Evolutionary conservation across 2,113 vertebrate genomes (phyloP), one percentile per base, ranked within the genome.

Genomic region (Melanotaenia duboulayi): DNA sequence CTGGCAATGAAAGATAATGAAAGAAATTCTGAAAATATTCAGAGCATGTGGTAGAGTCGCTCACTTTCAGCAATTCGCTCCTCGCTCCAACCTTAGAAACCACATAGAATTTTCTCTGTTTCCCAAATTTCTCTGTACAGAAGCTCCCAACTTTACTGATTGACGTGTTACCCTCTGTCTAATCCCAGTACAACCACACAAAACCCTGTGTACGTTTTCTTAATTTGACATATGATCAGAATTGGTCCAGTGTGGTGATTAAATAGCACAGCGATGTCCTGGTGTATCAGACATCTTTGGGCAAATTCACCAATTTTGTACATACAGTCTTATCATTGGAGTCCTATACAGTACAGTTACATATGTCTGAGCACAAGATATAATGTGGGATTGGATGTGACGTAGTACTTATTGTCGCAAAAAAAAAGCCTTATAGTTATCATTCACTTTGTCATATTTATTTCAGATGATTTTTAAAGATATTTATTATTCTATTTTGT

Each of bases 401-500:
- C 85, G 90, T 91, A 82, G 83, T 91, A 87, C 72, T 91, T 88
- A 88, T 78, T 82, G 89, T 90, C 46, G 80, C 86, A 78, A 81
- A 80, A 76, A 83, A 80, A 81, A 85, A 93, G 92, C 93, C 93
- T 94, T 94, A 94, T 92, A 91, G 89, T 92, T 93, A 88, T 90
- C 39, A 89, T 88, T 91, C 86, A 88, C 84, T 88, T 87, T 86
- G 84, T 88, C 84, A 88, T 87, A 87, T 89, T 90, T 88, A 89
- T 91, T 89, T 91, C 73, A 48, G 84, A 87, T 91, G 80, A 71
- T 90, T 91, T 89, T 83, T 63, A 51, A 80, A 72, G 51, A 90
- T 88, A 89, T 90, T 87, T 91, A 86, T 91, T 77, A 89, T 82
- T 90, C 74, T 90, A 89, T 94, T 92, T 92, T 89, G 87, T 93